Percentiles rank a stretch among this genome's conserved stretches.
phyloP scores from a whole-genome alignment of 2,797 vertebrate genomes.

The Sebastes oblongus region DNA sequence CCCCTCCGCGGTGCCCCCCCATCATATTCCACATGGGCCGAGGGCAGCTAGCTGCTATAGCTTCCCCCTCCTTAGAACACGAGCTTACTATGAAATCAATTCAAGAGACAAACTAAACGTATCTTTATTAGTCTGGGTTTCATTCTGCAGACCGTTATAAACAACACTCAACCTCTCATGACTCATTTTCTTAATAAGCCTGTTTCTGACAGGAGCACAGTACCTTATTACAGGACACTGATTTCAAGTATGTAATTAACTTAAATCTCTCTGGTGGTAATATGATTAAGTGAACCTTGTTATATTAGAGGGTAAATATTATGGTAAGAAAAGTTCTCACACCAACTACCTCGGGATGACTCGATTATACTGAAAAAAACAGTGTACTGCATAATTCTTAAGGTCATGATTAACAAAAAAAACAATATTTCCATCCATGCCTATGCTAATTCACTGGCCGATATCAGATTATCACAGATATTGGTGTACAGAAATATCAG shows the following conservation, averaged over 20 bases:
- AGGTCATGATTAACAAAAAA: not conserved
- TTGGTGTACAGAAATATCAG: not conserved
- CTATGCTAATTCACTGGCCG: not conserved
- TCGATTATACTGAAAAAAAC: not conserved
- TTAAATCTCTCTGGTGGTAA: not conserved
- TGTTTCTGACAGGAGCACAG: not conserved
- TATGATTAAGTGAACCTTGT: not conserved
- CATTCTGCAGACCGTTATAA: constrained; percentile 4
- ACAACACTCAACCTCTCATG: not conserved
- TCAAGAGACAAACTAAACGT: constrained; percentile 14
- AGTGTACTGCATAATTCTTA: not conserved
- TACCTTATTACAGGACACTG: not conserved
- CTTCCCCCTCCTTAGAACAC: constrained; percentile 41
- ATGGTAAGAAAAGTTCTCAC: not conserved
- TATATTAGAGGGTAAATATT: not conserved
- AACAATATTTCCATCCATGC: not conserved
- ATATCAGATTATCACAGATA: not conserved
- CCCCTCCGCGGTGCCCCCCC: constrained; percentile 55
- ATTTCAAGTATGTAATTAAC: not conserved
- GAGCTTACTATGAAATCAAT: constrained; percentile 20
- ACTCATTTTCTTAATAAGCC: not conserved
- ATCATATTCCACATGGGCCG: constrained; percentile 54
- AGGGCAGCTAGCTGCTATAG: constrained; percentile 26
- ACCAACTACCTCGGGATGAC: not conserved
- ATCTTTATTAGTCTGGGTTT: constrained; percentile 42